Evolutionary conservation across 2,797 vertebrate species (phyloP).

Genomic region (Hipposideros larvatus): DNA sequence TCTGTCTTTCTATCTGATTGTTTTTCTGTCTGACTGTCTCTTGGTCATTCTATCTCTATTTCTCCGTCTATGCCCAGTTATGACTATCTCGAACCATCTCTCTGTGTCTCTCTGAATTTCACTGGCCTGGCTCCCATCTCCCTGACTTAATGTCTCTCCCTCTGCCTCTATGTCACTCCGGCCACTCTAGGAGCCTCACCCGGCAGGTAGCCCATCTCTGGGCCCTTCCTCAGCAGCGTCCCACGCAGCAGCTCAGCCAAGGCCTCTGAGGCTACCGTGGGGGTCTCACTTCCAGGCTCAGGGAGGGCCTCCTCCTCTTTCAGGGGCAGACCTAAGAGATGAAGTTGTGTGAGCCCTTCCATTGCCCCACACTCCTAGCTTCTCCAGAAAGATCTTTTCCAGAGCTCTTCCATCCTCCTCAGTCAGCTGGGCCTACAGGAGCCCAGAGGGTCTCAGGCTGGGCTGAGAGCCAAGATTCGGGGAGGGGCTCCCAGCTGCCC

Average conservation of each 20-base stretch:
- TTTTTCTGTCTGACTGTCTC: neutral
- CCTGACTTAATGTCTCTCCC: neutral
- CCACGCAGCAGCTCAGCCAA: conserved; percentile 86
- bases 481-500: neutral
- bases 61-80: conserved; percentile 4
- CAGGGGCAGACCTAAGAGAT: conserved; percentile 80
- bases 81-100: neutral
- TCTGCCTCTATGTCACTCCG: conserved; percentile 3
- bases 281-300: conserved; percentile 84
- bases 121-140: neutral
- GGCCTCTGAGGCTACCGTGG: conserved; percentile 86
- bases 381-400: conserved; percentile 31
- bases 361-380: neutral
- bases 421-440: neutral
- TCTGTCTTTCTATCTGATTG: neutral
- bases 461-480: conserved; percentile 57
- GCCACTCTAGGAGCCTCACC: conserved; percentile 72
- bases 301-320: conserved; percentile 77
- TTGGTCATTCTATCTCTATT: neutral
- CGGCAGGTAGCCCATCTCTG: conserved; percentile 79
- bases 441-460: conserved; percentile 39
- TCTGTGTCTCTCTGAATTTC: conserved; percentile 8
- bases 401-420: conserved; percentile 5
- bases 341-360: conserved; percentile 50
- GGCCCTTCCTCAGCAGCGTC: conserved; percentile 91